Conservation (phyloP, 2,797 vertebrate genomes). For the Scomberomorus guttatus region DNA sequence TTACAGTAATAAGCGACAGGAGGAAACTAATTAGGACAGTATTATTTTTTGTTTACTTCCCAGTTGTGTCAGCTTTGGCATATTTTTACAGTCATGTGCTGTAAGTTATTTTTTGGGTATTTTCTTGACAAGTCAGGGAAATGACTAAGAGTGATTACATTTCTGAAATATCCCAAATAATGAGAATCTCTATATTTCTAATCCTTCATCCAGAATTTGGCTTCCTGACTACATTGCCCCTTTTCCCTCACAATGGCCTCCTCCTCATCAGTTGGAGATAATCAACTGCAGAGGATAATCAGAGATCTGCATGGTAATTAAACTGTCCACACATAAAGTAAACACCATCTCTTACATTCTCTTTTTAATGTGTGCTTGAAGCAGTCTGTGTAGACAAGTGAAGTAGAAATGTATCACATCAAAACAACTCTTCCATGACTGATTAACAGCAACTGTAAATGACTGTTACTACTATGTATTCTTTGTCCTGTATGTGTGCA, state of each 20-base stretch:
- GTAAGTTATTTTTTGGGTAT: neutral
- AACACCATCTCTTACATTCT: neutral
- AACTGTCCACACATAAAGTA: constrained; percentile 7
- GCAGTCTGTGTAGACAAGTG: neutral
- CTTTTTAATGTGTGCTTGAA: neutral
- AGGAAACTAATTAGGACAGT: neutral
- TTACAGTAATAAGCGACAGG: neutral
- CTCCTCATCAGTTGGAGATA: constrained; percentile 86
- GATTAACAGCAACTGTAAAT: neutral
- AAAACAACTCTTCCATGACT: no score
- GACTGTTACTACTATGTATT: neutral
- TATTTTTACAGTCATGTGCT: neutral
- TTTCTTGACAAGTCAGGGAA: neutral
- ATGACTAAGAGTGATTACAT: neutral
- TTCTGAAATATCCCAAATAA: neutral
- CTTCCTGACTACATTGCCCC: constrained; percentile 22
- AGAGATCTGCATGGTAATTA: constrained; percentile 92
- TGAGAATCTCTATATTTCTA: neutral
- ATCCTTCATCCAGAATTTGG: constrained; percentile 31
- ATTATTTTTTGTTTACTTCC: constrained; percentile 18
- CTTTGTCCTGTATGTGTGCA: neutral
- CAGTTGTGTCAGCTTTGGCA: neutral
- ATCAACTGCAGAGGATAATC: constrained; percentile 96
- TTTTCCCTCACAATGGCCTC: constrained; percentile 84
- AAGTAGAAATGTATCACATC: neutral